Percentiles rank a stretch among this genome's conserved stretches.
Conservation (phyloP, 2,113 vertebrate species). For the Loxodonta africana region DNA sequence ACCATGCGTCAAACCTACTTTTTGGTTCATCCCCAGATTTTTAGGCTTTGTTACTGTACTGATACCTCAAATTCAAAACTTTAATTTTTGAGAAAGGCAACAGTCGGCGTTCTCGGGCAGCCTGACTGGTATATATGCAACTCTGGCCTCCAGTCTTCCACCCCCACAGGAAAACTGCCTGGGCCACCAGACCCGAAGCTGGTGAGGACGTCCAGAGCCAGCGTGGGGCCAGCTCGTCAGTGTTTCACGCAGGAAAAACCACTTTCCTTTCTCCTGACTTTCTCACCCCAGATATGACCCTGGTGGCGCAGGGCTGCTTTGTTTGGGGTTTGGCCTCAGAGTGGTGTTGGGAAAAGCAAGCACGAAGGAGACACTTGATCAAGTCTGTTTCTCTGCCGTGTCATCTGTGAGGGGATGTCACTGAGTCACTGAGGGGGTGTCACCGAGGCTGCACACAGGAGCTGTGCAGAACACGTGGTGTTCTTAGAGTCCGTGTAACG, state of each 20-base stretch:
- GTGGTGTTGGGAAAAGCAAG: not conserved
- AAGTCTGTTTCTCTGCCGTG: constrained; percentile 41
- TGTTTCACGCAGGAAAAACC: fast-evolving
- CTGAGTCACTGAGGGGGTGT: not conserved
- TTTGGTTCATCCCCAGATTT: not conserved
- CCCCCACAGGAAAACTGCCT: not conserved
- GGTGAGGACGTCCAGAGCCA: not conserved
- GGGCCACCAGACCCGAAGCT: not conserved
- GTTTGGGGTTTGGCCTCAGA: not conserved
- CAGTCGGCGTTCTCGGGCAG: not conserved
- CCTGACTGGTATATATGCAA: constrained; percentile 12
- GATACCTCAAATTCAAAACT: constrained; percentile 64
- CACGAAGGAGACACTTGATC: constrained; percentile 73
- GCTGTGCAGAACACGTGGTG: constrained; percentile 56
- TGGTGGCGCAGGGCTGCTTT: not conserved
- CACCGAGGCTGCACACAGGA: not conserved
- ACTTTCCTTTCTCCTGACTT: not conserved
- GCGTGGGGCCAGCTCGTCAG: fast-evolving
- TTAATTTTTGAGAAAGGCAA: constrained; percentile 22
- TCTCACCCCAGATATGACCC: not conserved
- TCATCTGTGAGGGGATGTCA: constrained; percentile 27
- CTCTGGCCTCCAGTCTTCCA: constrained; percentile 20
- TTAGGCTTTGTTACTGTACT: not conserved
- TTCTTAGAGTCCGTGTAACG: constrained; percentile 70
- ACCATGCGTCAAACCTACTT: not conserved